phyloP scores from a whole-genome alignment of 2,888 invertebrate genomes.

The Galeopsomyia nigrocyanea region DNA sequence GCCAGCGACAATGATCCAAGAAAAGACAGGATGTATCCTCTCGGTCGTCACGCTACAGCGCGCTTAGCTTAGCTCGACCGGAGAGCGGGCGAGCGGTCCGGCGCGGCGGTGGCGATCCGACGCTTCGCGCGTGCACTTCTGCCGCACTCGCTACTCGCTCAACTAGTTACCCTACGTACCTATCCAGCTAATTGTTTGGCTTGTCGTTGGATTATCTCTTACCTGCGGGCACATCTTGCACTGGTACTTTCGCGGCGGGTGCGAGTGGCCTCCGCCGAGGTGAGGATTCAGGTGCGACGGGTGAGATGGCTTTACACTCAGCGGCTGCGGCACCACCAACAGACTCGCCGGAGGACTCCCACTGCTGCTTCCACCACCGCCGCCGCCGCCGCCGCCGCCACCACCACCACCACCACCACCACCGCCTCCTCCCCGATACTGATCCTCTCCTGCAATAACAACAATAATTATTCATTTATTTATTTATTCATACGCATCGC shows the following conservation, averaged over 20 bases:
- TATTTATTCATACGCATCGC: background rate
- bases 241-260: conserved; percentile 84
- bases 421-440: conserved; percentile 64
- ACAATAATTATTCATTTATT: background rate
- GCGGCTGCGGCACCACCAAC: conserved; percentile 90
- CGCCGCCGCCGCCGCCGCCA: conserved; percentile 73
- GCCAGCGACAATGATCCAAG: conserved; percentile 16
- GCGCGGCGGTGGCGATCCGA: no score
- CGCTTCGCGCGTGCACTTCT: no score
- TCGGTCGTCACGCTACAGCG: conserved; percentile 54
- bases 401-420: conserved; percentile 79
- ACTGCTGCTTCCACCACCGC: conserved; percentile 70
- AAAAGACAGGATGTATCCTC: conserved; percentile 41
- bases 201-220: conserved; percentile 65
- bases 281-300: conserved; percentile 67
- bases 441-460: conserved; percentile 62
- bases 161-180: conserved; percentile 36
- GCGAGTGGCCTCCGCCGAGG: conserved; percentile 66
- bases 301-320: conserved; percentile 67
- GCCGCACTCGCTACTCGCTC: conserved; percentile 53
- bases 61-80: conserved; percentile 23
- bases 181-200: background rate
- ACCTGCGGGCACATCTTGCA: conserved; percentile 99
- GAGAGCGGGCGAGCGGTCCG: no score
- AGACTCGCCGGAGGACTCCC: conserved; percentile 76